Evolutionary conservation across 2,797 vertebrate species (phyloP).

Genomic region (Sus cebifrons): DNA sequence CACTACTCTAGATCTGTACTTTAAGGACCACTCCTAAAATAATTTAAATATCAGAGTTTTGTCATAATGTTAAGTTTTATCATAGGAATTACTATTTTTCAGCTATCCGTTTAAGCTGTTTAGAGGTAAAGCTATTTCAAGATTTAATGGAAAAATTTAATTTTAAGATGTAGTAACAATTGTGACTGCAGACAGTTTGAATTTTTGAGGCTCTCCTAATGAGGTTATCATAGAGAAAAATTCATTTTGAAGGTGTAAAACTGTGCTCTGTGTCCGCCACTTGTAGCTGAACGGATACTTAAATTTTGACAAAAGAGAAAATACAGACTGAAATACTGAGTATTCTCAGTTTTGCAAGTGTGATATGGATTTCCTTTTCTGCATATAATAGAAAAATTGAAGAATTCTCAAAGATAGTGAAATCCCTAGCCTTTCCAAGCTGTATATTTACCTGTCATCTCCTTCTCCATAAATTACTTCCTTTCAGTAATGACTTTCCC

Average conservation of each 20-base stretch:
- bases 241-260: not conserved
- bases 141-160: constrained; percentile 61
- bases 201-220: constrained; percentile 41
- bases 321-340: constrained; percentile 59
- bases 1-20: not conserved
- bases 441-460: constrained; percentile 1
- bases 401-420: constrained; percentile 40
- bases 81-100: not conserved
- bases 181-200: not conserved
- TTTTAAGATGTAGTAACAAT: constrained; percentile 4
- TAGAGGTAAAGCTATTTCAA: constrained; percentile 72
- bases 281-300: constrained; percentile 56
- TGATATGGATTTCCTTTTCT: constrained; percentile 78
- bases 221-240: constrained; percentile 52
- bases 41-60: constrained; percentile 49
- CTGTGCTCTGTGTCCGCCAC: not conserved
- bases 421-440: constrained; percentile 63
- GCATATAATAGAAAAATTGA: constrained; percentile 80
- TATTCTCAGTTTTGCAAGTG: constrained; percentile 63
- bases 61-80: not conserved
- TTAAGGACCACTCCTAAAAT: constrained; percentile 23
- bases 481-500: constrained; percentile 83
- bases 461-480: constrained; percentile 76
- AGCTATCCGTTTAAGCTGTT: not conserved
- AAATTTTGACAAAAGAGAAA: constrained; percentile 53